Evolutionary conservation across 2,888 invertebrate genomes (phyloP).

Genomic region (Hymenopus coronatus): DNA sequence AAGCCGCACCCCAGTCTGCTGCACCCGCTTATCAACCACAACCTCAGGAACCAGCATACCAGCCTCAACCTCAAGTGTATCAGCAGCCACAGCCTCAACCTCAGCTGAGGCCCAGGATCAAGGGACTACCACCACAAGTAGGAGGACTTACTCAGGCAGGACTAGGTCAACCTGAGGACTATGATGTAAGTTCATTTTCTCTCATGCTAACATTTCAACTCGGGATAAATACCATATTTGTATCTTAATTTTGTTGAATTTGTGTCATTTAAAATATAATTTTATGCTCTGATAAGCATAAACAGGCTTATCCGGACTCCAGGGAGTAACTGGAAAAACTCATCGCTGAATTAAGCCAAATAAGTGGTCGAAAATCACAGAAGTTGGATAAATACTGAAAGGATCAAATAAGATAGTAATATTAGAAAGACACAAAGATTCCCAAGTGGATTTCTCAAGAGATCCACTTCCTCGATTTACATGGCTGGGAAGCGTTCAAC

Average conservation of each 20-base stretch:
- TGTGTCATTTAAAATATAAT: neutral
- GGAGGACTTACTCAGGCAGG: neutral
- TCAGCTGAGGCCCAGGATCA: neutral
- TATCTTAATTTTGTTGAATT: neutral
- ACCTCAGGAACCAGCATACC: neutral
- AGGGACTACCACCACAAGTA: neutral
- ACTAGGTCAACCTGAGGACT: slow-evolving; percentile 55
- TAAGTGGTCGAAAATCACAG: no score
- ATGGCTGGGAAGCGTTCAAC: no score
- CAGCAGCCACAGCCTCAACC: neutral
- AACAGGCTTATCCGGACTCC: no score
- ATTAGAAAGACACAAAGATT: no score
- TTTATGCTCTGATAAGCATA: no score
- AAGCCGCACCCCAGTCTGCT: neutral
- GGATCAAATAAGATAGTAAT: no score
- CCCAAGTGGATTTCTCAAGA: no score
- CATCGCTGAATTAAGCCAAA: no score
- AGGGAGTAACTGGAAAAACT: no score
- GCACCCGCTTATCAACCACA: neutral
- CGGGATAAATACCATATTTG: neutral
- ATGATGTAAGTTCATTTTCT: slow-evolving; percentile 59
- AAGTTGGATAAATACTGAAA: no score
- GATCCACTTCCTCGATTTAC: no score
- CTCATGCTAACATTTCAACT: neutral
- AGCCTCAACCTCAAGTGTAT: neutral